A percentile compares a stretch with the other conserved stretches of the same genome.
phyloP scores from a whole-genome alignment of 2,797 vertebrate species.

The Euthynnus affinis region DNA sequence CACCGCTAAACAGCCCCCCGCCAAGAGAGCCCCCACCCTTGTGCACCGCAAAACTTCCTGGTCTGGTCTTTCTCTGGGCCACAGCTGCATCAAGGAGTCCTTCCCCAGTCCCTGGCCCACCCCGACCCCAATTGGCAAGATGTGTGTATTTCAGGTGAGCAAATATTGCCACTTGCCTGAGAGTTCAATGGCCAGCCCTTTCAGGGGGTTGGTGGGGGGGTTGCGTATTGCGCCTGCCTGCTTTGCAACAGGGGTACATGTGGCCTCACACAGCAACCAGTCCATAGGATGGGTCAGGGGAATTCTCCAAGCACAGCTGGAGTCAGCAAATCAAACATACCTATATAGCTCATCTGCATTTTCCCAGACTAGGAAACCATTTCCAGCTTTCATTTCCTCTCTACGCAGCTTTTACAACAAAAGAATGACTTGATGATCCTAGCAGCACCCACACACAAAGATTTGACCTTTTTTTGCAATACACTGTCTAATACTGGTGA shows the following conservation, averaged over 20 bases:
- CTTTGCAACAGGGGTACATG: slow-evolving; percentile 83
- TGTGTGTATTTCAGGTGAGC: slow-evolving; percentile 92
- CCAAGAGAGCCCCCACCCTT: slow-evolving; percentile 73
- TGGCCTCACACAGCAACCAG: slow-evolving; percentile 76
- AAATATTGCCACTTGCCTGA: slow-evolving; percentile 94
- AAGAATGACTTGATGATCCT: slow-evolving; percentile 30
- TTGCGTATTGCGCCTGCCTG: slow-evolving; percentile 87
- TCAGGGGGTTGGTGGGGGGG: slow-evolving; percentile 84
- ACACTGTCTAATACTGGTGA: slow-evolving; percentile 14
- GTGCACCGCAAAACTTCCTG: slow-evolving; percentile 87
- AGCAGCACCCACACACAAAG: slow-evolving; percentile 60
- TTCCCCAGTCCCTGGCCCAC: slow-evolving; percentile 76
- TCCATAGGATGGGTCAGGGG: slow-evolving; percentile 72
- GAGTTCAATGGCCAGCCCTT: slow-evolving; percentile 86
- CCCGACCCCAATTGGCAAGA: slow-evolving; percentile 81
- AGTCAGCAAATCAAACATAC: slow-evolving; percentile 84
- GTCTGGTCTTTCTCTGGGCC: slow-evolving; percentile 81
- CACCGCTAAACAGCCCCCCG: slow-evolving; percentile 90
- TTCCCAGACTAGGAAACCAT: slow-evolving; percentile 72
- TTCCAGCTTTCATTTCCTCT: slow-evolving; percentile 67
- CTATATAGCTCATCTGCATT: slow-evolving; percentile 79
- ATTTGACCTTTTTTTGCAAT: slow-evolving; percentile 45
- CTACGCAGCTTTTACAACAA: slow-evolving; percentile 57
- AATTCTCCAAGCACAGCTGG: slow-evolving; percentile 87
- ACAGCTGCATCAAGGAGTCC: slow-evolving; percentile 89